Evolutionary conservation across 2,888 invertebrate genomes (phyloP), one percentile per base, ranked within the genome.

Genomic region (Tridacna gigas): DNA sequence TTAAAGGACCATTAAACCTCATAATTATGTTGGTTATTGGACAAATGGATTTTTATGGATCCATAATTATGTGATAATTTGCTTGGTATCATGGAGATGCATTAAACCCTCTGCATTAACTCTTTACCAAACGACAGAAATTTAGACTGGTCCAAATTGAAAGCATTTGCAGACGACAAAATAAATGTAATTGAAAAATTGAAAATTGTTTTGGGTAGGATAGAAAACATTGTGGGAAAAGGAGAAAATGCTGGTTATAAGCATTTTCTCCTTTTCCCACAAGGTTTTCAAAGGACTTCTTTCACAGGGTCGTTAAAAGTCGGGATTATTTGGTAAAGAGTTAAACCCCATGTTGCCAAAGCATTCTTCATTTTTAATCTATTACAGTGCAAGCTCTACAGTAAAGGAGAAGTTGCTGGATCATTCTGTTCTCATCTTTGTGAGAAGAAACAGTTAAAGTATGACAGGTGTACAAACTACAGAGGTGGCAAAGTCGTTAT

Each of bases 381-480:
- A 45, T 73, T 90, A 37, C 90, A 94, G 94, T 94, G 94, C 79
- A 77, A 89, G 11, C 82, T 90, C 20, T 94, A 96, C 92, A 94
- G 95, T 79, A 95, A 95, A 83, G 96, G 96, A 13, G 91, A 95
- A 79, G 96, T 96, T 11, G 95, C 96, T 76, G 97, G 97, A 56
- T 96, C 96, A 83, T 93, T 97, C n/a, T 97, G 97, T 92, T 95
- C 95, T 22, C 96, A 96, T 0, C 92, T 97, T 22, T 97, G 97
- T 92, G 93, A 95, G 25, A 95, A 95, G 45, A 94, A 95, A 79
- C 95, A 95, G 63, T 95, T 93, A 0, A 56, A 95, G 77, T 96
- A 96, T 18, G 91, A 96, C 18, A 95, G 96, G 13, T 97, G 97
- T 91, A 96, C 96, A 87, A 96, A 96, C 67, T 96, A 96, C 89